Conservation (phyloP, 2,797 vertebrate genomes). For the Sebastes matsubarae region DNA sequence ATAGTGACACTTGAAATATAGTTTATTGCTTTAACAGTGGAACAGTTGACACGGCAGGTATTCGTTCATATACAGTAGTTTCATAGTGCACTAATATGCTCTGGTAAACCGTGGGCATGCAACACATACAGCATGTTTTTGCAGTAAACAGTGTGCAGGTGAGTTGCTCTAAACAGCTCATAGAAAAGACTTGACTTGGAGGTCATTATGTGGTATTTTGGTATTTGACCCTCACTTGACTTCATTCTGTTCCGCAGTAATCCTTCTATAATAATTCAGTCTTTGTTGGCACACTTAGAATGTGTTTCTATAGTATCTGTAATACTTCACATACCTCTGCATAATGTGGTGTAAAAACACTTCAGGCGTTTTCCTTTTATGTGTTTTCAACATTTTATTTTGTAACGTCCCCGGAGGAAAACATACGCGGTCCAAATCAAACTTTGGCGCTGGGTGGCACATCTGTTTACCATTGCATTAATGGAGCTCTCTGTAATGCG, state of each 20-base stretch:
- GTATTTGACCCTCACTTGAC: constrained; percentile 59
- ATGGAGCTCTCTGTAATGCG: constrained; percentile 61
- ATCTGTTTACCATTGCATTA: constrained; percentile 80
- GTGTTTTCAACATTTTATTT: constrained; percentile 56
- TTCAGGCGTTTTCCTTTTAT: constrained; percentile 25
- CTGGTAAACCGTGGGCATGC: neutral
- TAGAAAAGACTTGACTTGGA: constrained; percentile 25
- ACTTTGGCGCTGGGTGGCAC: constrained; percentile 58
- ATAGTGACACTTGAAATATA: neutral
- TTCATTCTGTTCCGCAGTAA: constrained; percentile 7
- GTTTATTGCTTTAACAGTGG: constrained; percentile 28
- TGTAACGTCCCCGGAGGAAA: constrained; percentile 50
- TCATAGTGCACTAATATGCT: neutral
- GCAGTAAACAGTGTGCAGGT: neutral
- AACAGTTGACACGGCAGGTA: neutral
- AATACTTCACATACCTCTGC: constrained; percentile 14
- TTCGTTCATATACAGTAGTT: neutral
- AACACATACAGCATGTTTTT: neutral
- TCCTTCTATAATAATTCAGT: constrained; percentile 17
- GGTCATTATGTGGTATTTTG: constrained; percentile 38
- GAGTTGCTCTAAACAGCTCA: neutral
- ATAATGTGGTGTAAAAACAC: constrained; percentile 40
- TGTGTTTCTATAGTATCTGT: constrained; percentile 9
- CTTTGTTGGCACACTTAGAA: constrained; percentile 7
- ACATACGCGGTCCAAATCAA: constrained; percentile 54